These are phyloP conservation scores for Cosmia trapezina DNA, from an alignment of 2,888 invertebrate genomes.

Conservation along the genomic window DNA sequence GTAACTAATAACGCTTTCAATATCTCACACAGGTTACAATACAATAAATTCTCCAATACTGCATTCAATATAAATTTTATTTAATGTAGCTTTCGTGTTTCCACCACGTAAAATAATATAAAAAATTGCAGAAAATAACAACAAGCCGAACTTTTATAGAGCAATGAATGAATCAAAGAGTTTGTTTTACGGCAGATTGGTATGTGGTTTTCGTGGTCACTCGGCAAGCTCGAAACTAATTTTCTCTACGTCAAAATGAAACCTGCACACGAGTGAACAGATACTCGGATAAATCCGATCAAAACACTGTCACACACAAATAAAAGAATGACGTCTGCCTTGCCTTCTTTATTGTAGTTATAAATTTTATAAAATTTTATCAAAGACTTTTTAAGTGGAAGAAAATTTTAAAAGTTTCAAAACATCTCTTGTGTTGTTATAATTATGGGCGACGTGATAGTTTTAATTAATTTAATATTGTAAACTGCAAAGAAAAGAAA, in stretches of 20 bases:
- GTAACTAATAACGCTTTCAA: not conserved
- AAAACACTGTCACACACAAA: conserved; percentile 40
- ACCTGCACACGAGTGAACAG: conserved; percentile 68
- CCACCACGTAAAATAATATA: not conserved
- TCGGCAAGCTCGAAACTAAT: conserved; percentile 84
- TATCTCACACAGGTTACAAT: not conserved
- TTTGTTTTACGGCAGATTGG: conserved; percentile 74
- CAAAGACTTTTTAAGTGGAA: conserved; percentile 1
- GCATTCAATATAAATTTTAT: not conserved
- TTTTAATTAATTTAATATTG: conserved; percentile 30
- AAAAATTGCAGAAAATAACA: conserved; percentile 17
- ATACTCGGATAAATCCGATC: conserved; percentile 74
- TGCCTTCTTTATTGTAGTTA: not conserved
- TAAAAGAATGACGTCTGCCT: not conserved
- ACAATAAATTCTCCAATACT: not conserved
- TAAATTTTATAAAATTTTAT: conserved; percentile 2
- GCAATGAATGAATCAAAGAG: conserved; percentile 41
- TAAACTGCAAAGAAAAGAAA: not conserved
- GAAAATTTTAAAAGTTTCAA: conserved; percentile 2
- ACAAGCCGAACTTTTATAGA: conserved; percentile 25
- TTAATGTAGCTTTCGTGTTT: not conserved
- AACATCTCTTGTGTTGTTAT: conserved; percentile 8
- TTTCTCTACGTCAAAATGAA: conserved; percentile 82
- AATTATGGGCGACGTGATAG: conserved; percentile 13
- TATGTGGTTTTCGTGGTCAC: conserved; percentile 78